These are phyloP conservation scores for Acrossocheilus fasciatus DNA, from an alignment of 2,797 vertebrate genomes.

Conservation along the genomic window DNA sequence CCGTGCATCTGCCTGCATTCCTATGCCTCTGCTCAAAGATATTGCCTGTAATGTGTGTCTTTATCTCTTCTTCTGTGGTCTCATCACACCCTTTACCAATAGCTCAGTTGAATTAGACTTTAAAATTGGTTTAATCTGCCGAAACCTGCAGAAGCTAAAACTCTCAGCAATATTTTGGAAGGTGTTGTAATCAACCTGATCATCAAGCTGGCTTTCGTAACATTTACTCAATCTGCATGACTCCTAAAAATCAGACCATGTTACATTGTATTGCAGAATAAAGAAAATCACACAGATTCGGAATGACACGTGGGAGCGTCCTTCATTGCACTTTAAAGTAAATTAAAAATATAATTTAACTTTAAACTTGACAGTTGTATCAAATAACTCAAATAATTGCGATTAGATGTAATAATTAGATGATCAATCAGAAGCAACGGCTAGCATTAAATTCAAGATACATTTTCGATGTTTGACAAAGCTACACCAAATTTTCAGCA, in stretches of 20 bases:
- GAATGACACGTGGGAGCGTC: background rate
- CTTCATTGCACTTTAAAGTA: background rate
- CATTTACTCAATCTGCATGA: background rate
- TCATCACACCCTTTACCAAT: background rate
- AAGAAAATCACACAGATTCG: background rate
- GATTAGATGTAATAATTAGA: background rate
- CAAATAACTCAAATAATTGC: accelerated
- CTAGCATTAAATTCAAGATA: background rate
- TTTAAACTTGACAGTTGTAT: background rate
- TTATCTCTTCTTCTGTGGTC: background rate
- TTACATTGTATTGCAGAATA: background rate
- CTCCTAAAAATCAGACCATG: background rate
- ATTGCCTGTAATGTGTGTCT: background rate
- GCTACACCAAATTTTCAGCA: background rate
- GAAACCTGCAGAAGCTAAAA: background rate
- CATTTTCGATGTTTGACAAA: background rate
- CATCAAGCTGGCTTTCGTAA: background rate
- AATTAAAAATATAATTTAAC: background rate
- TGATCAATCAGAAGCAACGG: background rate
- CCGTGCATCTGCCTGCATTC: background rate
- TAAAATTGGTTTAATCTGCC: background rate
- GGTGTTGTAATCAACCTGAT: background rate
- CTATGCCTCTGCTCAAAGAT: background rate
- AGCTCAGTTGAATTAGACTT: background rate
- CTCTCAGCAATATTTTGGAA: background rate